These are phyloP conservation scores for Petrocephalus microphthalmus DNA, from an alignment of 2,113 vertebrate species.

Conservation along the genomic window DNA sequence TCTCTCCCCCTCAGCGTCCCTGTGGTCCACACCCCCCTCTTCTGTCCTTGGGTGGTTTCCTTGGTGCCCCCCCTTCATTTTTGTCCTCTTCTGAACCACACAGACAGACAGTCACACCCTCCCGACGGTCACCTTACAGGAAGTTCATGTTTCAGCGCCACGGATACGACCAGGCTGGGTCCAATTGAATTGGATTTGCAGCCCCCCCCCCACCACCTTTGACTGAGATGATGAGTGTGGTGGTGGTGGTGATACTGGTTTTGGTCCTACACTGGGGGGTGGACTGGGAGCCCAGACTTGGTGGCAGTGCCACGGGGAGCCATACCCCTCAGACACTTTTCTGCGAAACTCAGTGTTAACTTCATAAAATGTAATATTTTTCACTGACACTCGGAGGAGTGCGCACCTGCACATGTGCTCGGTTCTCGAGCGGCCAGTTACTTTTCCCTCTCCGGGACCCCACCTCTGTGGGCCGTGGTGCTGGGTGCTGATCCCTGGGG, in stretches of 20 bases:
- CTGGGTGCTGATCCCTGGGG: conserved; percentile 13
- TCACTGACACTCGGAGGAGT: background rate
- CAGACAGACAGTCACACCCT: background rate
- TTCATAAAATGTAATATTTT: background rate
- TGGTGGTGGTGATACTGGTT: background rate
- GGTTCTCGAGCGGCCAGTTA: conserved; percentile 33
- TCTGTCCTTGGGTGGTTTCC: conserved; percentile 2
- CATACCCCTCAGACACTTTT: background rate
- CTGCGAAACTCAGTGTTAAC: background rate
- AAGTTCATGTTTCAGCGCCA: background rate
- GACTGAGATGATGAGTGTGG: background rate
- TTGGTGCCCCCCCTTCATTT: background rate
- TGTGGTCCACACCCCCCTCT: conserved; percentile 40
- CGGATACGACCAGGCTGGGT: background rate
- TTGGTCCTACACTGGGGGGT: background rate
- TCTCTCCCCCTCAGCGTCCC: conserved; percentile 33
- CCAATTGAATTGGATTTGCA: background rate
- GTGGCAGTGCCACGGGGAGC: background rate
- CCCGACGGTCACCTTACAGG: background rate
- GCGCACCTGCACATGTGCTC: background rate
- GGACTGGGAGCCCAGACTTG: background rate
- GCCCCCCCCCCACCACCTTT: background rate
- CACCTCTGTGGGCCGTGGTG: conserved; percentile 32
- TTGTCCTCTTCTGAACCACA: background rate
- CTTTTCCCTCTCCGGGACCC: conserved; percentile 8